Conservation (phyloP, 1,140 invertebrate species). For the Cyphomyrmex costatus region DNA sequence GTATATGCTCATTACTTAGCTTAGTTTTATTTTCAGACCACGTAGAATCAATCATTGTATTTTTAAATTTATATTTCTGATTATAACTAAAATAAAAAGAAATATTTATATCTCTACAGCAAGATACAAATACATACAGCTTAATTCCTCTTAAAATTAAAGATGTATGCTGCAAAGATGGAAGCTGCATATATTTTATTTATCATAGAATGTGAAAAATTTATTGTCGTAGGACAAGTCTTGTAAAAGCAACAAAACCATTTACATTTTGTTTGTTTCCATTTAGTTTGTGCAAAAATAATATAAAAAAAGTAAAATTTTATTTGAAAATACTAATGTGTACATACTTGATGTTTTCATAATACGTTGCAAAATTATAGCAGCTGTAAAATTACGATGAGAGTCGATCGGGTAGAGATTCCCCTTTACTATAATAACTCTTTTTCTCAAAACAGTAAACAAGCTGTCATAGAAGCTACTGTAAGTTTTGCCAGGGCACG, state of each 20-base stretch:
- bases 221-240: not conserved
- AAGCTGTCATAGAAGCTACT: not conserved
- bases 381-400: constrained; percentile 3
- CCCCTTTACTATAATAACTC: not conserved
- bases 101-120: no score
- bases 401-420: not conserved
- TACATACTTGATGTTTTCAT: not conserved
- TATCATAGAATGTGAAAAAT: not conserved
- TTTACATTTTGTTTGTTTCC: constrained; percentile 6
- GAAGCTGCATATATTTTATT: not conserved
- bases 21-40: no score
- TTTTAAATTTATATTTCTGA: not conserved
- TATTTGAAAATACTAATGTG: not conserved
- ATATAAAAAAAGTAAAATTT: constrained; percentile 1
- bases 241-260: not conserved
- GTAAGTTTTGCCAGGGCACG: constrained; percentile 27
- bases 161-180: no score
- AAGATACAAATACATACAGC: no score
- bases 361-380: constrained; percentile 8
- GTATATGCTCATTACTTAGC: no score
- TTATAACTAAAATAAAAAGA: no score
- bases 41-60: no score
- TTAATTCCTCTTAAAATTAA: not conserved
- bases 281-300: not conserved
- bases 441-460: constrained; percentile 10